Evolutionary conservation across 2,797 vertebrate genomes (phyloP).

Genomic region (Danio aesculapii): DNA sequence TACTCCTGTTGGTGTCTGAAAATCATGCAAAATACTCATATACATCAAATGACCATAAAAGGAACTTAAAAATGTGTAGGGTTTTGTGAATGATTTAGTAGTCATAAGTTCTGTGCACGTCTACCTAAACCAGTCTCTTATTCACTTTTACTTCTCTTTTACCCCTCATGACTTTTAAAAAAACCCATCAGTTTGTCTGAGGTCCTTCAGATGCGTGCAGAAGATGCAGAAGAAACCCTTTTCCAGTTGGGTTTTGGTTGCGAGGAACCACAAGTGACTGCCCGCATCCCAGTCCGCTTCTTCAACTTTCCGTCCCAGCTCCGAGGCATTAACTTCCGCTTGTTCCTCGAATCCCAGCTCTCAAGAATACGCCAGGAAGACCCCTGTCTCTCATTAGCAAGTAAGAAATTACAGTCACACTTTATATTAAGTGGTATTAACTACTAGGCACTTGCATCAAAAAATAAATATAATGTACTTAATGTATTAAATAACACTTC

Average conservation of each 20-base stretch:
- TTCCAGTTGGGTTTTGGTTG: slow-evolving; percentile 88
- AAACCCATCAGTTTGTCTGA: slow-evolving; percentile 83
- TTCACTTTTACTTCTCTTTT: not conserved
- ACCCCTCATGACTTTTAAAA: not conserved
- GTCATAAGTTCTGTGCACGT: not conserved
- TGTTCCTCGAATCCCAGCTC: slow-evolving; percentile 90
- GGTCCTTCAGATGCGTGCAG: slow-evolving; percentile 83
- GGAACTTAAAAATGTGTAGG: not conserved
- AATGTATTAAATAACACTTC: too few relatives aligned
- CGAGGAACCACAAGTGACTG: slow-evolving; percentile 81
- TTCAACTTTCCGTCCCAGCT: slow-evolving; percentile 86
- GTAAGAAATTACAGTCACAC: slow-evolving; percentile 72
- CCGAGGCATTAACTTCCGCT: slow-evolving; percentile 89
- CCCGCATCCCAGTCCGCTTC: slow-evolving; percentile 89
- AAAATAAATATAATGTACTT: too few relatives aligned
- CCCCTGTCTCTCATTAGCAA: slow-evolving; percentile 87
- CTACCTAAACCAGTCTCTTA: not conserved
- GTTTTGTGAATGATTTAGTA: not conserved
- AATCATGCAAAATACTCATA: not conserved
- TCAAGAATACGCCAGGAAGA: slow-evolving; percentile 87
- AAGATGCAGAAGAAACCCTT: slow-evolving; percentile 88
- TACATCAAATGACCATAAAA: not conserved
- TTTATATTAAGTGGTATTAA: too few relatives aligned
- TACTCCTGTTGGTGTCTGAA: not conserved
- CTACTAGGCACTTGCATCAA: too few relatives aligned